These are phyloP conservation scores for Troides oblongomaculatus DNA, from an alignment of 2,888 invertebrate species.

Conservation along the genomic window DNA sequence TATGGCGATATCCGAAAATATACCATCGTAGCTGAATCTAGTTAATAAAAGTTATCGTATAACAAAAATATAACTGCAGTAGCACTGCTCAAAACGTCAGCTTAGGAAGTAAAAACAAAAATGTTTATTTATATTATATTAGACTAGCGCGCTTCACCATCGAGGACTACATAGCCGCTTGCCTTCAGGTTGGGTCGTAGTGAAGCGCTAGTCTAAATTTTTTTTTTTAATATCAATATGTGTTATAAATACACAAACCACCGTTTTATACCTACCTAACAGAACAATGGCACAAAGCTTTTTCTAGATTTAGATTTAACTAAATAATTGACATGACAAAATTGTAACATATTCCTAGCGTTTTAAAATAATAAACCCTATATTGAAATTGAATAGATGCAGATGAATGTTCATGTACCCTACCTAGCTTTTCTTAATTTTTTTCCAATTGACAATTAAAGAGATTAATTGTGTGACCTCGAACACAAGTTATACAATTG, in stretches of 20 bases:
- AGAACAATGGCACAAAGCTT: slow-evolving; percentile 9
- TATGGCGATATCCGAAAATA: slow-evolving; percentile 17
- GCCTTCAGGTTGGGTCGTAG: no score
- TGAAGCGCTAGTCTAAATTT: no score
- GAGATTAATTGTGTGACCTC: slow-evolving; percentile 19
- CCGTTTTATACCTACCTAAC: background rate
- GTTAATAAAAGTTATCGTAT: background rate
- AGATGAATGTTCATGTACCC: slow-evolving; percentile 12
- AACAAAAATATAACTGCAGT: background rate
- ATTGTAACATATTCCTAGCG: slow-evolving; percentile 6
- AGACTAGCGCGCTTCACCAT: no score
- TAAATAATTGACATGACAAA: slow-evolving; percentile 1
- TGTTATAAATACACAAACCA: slow-evolving; percentile 4
- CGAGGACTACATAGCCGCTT: no score
- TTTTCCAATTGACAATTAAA: background rate
- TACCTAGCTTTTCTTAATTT: slow-evolving; percentile 18
- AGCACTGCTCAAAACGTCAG: background rate
- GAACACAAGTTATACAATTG: slow-evolving; percentile 5
- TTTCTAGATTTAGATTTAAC: slow-evolving; percentile 15
- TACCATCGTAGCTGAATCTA: slow-evolving; percentile 5
- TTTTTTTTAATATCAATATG: background rate
- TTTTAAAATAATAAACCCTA: slow-evolving; percentile 3
- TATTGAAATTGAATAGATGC: slow-evolving; percentile 10
- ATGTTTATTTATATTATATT: background rate
- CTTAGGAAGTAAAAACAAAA: background rate